Conservation (phyloP, 2,888 invertebrate species). For the Microctonus hyperodae region DNA sequence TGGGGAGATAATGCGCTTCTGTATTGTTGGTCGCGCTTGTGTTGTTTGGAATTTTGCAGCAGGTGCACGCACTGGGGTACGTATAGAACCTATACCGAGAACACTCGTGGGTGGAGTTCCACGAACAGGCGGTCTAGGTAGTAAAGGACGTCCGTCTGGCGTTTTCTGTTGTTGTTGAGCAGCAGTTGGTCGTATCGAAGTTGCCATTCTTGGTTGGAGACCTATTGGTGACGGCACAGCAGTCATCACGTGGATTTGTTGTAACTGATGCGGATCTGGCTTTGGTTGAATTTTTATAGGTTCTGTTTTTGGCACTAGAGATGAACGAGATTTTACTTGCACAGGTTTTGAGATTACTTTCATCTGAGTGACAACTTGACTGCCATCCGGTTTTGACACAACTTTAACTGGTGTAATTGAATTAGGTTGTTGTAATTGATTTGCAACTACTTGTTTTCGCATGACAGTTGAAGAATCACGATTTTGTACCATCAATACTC, state of each 20-base stretch:
- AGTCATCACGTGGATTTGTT: slow-evolving; percentile 60
- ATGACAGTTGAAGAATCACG: slow-evolving; percentile 55
- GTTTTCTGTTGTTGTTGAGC: slow-evolving; percentile 29
- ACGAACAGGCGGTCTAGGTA: slow-evolving; percentile 54
- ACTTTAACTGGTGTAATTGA: slow-evolving; percentile 59
- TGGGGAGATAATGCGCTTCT: slow-evolving; percentile 41
- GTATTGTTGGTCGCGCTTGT: slow-evolving; percentile 39
- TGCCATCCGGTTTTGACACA: slow-evolving; percentile 59
- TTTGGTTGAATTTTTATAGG: slow-evolving; percentile 61
- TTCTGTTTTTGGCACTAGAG: slow-evolving; percentile 52
- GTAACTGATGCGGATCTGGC: slow-evolving; percentile 55
- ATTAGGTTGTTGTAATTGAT: slow-evolving; percentile 49
- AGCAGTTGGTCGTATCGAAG: slow-evolving; percentile 47
- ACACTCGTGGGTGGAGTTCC: slow-evolving; percentile 51
- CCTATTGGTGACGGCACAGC: slow-evolving; percentile 53
- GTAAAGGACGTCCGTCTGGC: slow-evolving; percentile 51
- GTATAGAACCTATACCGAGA: slow-evolving; percentile 49
- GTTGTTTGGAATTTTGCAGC: slow-evolving; percentile 37
- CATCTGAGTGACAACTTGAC: slow-evolving; percentile 60
- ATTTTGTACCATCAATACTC: slow-evolving; percentile 60
- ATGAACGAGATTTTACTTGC: slow-evolving; percentile 41
- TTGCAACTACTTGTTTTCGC: slow-evolving; percentile 58
- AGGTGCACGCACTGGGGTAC: slow-evolving; percentile 54
- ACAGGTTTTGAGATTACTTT: slow-evolving; percentile 57
- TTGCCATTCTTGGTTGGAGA: slow-evolving; percentile 52